Conservation (phyloP, 2,888 invertebrate genomes). For the Dusona sp. region DNA sequence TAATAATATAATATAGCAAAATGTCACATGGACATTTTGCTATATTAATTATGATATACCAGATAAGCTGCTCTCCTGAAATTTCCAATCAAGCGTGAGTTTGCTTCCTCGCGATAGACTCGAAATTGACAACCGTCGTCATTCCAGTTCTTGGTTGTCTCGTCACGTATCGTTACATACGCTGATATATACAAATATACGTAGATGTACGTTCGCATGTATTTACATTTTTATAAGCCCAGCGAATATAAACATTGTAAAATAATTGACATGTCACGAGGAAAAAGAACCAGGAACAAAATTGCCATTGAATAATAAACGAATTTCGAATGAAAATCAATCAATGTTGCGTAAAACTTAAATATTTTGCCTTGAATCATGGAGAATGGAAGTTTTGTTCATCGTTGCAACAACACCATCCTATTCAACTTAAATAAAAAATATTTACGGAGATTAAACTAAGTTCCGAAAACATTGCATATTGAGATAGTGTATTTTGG, state of each 20-base stretch:
- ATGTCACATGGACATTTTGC: neutral
- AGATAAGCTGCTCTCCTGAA: conserved; percentile 2
- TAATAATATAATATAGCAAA: too few species aligned
- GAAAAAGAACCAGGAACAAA: neutral
- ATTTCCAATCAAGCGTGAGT: conserved; percentile 39
- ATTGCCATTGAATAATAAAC: neutral
- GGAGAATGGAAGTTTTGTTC: neutral
- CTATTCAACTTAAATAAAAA: neutral
- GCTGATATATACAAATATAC: neutral
- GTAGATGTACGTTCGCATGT: neutral
- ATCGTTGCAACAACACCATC: neutral
- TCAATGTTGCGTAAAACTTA: neutral
- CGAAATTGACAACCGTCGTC: conserved; percentile 50
- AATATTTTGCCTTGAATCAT: too few species aligned
- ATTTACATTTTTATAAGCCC: neutral
- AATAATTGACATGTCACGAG: conserved; percentile 17
- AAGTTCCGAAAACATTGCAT: neutral
- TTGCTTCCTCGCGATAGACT: conserved; percentile 31
- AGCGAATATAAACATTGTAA: neutral
- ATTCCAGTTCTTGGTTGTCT: conserved; percentile 40
- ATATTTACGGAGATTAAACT: neutral
- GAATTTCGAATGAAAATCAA: conserved; percentile 1
- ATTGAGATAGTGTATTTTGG: too few species aligned
- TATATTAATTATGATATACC: conserved; percentile 43
- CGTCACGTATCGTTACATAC: conserved; percentile 6